Conservation (phyloP, 2,113 vertebrate species). For the Apaloderma vittatum region DNA sequence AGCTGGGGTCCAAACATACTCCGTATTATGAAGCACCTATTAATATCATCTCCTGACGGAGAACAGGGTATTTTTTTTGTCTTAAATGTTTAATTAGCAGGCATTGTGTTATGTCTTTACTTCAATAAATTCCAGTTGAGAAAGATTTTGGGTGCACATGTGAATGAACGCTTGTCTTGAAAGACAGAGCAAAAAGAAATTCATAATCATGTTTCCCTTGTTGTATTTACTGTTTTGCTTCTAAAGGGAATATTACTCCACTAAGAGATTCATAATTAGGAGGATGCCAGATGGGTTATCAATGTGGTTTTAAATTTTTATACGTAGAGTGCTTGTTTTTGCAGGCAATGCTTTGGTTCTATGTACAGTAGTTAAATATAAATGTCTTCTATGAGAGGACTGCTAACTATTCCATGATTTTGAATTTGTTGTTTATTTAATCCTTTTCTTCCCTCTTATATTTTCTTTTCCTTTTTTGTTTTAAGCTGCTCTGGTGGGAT, state of each 20-base stretch:
- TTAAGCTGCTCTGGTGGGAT: not conserved
- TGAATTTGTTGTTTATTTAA: slow-evolving; percentile 63
- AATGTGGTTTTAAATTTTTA: slow-evolving; percentile 84
- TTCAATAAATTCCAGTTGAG: slow-evolving; percentile 51
- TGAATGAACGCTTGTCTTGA: slow-evolving; percentile 67
- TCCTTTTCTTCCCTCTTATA: accelerated
- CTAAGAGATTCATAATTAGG: slow-evolving; percentile 80
- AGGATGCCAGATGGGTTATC: slow-evolving; percentile 82
- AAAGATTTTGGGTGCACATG: slow-evolving; percentile 48
- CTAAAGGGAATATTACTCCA: slow-evolving; percentile 77
- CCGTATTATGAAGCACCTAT: slow-evolving; percentile 42
- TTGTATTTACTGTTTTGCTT: slow-evolving; percentile 75
- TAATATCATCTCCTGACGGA: slow-evolving; percentile 35
- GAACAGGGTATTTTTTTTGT: slow-evolving; percentile 5
- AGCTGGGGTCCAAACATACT: slow-evolving; percentile 43
- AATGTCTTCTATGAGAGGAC: slow-evolving; percentile 45
- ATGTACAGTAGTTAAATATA: slow-evolving; percentile 66
- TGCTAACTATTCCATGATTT: slow-evolving; percentile 43
- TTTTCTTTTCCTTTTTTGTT: not conserved
- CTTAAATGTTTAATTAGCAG: slow-evolving; percentile 47
- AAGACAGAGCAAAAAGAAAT: slow-evolving; percentile 79
- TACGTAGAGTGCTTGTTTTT: slow-evolving; percentile 69
- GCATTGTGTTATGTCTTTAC: slow-evolving; percentile 36
- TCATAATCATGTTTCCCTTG: slow-evolving; percentile 76
- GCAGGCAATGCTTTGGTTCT: slow-evolving; percentile 50